A percentile compares a stretch with the other conserved stretches of the same genome.
Conservation (phyloP, 2,797 vertebrate species). For the Sebastes paucispinis region DNA sequence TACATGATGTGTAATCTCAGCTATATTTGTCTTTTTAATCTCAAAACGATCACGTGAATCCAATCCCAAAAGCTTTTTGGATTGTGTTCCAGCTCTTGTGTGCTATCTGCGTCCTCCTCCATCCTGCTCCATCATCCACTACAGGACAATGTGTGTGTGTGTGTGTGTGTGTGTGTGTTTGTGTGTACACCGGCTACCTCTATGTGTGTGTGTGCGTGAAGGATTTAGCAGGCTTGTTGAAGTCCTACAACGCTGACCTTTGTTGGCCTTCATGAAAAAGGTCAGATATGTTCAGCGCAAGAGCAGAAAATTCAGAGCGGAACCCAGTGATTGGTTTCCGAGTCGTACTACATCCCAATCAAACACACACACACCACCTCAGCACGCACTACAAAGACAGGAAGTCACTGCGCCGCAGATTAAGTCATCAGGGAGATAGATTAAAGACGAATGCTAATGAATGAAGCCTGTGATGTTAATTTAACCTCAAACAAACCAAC, state of each 20-base stretch:
- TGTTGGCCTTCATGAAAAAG: neutral
- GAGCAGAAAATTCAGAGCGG: neutral
- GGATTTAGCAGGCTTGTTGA: neutral
- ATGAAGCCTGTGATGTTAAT: slow-evolving; percentile 10
- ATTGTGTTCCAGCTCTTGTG: slow-evolving; percentile 30
- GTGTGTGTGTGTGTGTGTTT: neutral
- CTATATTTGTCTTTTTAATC: slow-evolving; percentile 44
- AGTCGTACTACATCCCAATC: neutral
- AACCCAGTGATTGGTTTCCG: neutral
- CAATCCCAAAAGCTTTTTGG: slow-evolving; percentile 28
- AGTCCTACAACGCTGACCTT: neutral
- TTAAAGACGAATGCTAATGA: slow-evolving; percentile 20
- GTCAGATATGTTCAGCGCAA: neutral
- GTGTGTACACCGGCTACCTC: neutral
- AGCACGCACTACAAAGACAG: neutral
- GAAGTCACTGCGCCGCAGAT: neutral
- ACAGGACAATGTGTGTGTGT: slow-evolving; percentile 26
- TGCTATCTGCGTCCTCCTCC: slow-evolving; percentile 13
- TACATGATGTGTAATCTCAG: slow-evolving; percentile 26
- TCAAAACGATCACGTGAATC: slow-evolving; percentile 19
- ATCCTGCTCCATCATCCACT: slow-evolving; percentile 14
- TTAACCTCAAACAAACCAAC: slow-evolving; percentile 2
- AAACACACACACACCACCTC: neutral
- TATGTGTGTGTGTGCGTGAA: neutral
- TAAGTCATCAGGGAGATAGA: slow-evolving; percentile 3